These are phyloP conservation scores for Drosophila mercatorum DNA, from an alignment of 2,888 invertebrate species.

Conservation along the genomic window DNA sequence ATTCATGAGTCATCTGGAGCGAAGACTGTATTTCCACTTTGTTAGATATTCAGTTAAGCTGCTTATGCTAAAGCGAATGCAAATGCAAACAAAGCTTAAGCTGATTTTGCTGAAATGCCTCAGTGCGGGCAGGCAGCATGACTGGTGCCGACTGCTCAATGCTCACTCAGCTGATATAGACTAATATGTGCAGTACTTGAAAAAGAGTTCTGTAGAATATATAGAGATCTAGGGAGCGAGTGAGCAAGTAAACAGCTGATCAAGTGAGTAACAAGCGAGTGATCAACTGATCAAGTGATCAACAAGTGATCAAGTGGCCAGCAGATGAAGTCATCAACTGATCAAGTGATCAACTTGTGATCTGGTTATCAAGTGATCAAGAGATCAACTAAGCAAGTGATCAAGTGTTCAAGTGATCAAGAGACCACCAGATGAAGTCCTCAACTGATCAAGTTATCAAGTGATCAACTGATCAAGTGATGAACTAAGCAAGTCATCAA, in stretches of 20 bases:
- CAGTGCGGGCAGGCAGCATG: not conserved
- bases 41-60: constrained; percentile 5
- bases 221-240: not conserved
- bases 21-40: not conserved
- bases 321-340: not conserved
- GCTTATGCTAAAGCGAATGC: constrained; percentile 1
- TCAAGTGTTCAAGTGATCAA: not conserved
- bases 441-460: not conserved
- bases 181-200: not conserved
- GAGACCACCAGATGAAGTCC: no score
- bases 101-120: not conserved
- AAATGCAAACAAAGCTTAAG: constrained; percentile 3
- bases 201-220: not conserved
- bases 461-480: not conserved
- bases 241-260: no score
- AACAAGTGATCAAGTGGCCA: not conserved
- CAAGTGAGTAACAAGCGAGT: no score
- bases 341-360: not conserved
- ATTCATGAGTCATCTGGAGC: not conserved
- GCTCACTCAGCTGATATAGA: not conserved
- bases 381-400: not conserved
- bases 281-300: no score
- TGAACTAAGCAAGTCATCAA: no score
- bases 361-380: not conserved
- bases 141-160: not conserved